Conservation (phyloP, 2,113 vertebrate genomes). For the Okapia johnstoni region DNA sequence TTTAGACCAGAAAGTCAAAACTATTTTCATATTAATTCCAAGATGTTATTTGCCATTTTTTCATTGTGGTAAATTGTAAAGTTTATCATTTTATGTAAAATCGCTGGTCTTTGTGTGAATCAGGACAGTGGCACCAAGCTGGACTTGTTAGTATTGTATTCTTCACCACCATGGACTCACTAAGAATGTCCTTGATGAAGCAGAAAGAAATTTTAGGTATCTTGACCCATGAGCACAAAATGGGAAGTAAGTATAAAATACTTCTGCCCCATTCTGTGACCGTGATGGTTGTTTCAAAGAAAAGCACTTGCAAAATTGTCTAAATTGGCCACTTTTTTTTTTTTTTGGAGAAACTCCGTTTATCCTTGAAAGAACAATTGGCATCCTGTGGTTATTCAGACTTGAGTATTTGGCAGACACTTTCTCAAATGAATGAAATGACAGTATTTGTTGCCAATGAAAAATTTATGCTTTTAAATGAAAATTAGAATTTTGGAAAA, state of each 20-base stretch:
- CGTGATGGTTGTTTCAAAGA: background rate
- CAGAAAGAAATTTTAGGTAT: background rate
- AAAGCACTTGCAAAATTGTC: background rate
- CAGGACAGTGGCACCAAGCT: background rate
- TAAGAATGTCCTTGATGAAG: background rate
- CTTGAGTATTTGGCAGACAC: background rate
- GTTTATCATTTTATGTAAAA: background rate
- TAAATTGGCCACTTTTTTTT: background rate
- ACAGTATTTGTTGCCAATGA: slow-evolving; percentile 11
- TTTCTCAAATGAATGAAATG: slow-evolving; percentile 1
- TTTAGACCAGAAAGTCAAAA: slow-evolving; percentile 9
- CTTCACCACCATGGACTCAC: background rate
- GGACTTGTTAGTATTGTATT: background rate
- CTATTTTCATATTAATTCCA: background rate
- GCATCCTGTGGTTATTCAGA: background rate
- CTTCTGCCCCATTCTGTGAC: background rate
- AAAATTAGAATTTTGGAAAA: slow-evolving; percentile 30
- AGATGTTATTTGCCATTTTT: background rate
- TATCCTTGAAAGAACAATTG: slow-evolving; percentile 25
- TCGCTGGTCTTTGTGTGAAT: background rate
- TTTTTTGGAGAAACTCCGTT: background rate
- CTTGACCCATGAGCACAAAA: background rate
- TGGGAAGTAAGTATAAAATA: background rate
- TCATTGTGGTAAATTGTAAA: background rate
- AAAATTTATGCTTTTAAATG: slow-evolving; percentile 25